Percentiles rank a stretch among this genome's conserved stretches.
phyloP scores from a whole-genome alignment of 2,888 invertebrate genomes.

The Blomia tropicalis region DNA sequence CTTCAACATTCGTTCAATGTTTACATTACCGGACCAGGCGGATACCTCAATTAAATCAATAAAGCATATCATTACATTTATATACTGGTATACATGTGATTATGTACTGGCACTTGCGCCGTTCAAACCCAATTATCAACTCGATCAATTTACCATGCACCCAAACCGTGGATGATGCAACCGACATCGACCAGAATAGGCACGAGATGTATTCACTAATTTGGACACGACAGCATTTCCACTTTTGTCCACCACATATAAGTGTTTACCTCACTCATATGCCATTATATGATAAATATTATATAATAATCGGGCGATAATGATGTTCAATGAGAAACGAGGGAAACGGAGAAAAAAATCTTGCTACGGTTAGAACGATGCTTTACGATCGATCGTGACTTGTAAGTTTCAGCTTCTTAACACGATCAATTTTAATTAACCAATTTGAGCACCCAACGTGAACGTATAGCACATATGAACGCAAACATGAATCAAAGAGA shows the following conservation, averaged over 20 bases:
- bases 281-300: too few species aligned
- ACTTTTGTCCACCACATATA: too few species aligned
- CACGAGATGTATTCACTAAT: too few species aligned
- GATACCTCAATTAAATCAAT: slow-evolving; percentile 8
- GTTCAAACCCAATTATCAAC: neutral
- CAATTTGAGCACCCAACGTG: too few species aligned
- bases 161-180: neutral
- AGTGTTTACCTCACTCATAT: too few species aligned
- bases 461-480: neutral
- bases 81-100: neutral
- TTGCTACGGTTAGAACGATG: too few species aligned
- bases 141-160: too few species aligned
- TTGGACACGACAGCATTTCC: too few species aligned
- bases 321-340: too few species aligned
- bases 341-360: too few species aligned
- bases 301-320: too few species aligned
- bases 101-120: neutral
- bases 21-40: neutral
- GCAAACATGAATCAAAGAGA: neutral
- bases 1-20: neutral
- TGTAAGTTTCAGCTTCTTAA: neutral
- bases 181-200: too few species aligned
- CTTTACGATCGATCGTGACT: neutral
- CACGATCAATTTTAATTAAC: neutral
- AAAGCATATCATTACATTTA: slow-evolving; percentile 12